A percentile compares a stretch with the other conserved stretches of the same genome.
Evolutionary conservation across 1,140 invertebrate genomes (phyloP).

Genomic region (Planococcus citri): DNA sequence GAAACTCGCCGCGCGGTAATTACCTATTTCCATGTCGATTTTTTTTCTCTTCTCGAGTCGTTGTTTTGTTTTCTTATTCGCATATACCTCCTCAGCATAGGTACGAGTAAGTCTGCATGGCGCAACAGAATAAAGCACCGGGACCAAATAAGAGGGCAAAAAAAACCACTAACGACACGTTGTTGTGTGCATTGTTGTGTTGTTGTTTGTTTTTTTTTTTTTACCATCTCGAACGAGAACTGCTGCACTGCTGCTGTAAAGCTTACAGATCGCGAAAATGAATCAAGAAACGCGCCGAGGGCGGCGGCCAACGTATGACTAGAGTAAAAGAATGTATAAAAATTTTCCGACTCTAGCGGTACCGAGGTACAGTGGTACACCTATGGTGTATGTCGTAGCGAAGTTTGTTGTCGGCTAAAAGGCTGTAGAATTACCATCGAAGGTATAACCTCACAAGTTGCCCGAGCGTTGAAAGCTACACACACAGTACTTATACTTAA

Average conservation of each 20-base stretch:
- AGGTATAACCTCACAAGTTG: slow-evolving; percentile 6
- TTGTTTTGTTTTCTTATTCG: background rate
- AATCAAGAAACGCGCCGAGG: background rate
- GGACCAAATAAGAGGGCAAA: background rate
- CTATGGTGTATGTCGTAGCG: too few species aligned
- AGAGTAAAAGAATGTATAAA: too few species aligned
- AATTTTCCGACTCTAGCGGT: too few species aligned
- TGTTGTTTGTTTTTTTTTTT: too few species aligned
- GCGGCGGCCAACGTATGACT: background rate
- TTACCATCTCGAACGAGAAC: too few species aligned
- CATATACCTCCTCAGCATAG: background rate
- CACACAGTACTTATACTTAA: too few species aligned
- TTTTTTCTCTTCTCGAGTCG: background rate
- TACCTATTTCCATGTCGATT: slow-evolving; percentile 5
- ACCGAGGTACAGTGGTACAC: too few species aligned
- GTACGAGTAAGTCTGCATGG: background rate
- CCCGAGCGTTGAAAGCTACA: background rate
- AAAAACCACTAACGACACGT: background rate
- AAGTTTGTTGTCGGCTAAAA: too few species aligned
- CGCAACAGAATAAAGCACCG: too few species aligned
- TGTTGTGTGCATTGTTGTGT: background rate
- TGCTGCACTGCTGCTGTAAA: too few species aligned
- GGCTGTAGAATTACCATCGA: too few species aligned
- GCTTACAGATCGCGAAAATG: slow-evolving; percentile 8
- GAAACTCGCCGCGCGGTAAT: background rate